Conservation (phyloP, 2,797 vertebrate genomes). For the Astyanax mexicanus region DNA sequence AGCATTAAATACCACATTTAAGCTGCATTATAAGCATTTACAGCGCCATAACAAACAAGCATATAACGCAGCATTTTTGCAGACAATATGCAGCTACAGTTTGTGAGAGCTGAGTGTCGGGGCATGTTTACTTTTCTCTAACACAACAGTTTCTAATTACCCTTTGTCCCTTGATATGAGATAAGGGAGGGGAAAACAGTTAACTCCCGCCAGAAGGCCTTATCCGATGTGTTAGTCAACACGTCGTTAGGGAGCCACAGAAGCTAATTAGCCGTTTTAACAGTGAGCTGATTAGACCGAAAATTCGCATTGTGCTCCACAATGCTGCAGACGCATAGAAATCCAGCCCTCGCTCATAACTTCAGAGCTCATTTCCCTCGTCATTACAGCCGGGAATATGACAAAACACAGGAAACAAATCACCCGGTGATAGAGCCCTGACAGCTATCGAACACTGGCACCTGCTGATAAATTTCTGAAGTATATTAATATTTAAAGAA, state of each 20-base stretch:
- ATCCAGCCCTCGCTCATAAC: constrained; percentile 59
- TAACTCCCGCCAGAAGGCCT: constrained; percentile 69
- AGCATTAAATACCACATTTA: not conserved
- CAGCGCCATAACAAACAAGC: not conserved
- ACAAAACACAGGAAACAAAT: constrained; percentile 68
- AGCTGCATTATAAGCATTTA: not conserved
- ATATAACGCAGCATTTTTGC: not conserved
- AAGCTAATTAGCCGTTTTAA: constrained; percentile 80
- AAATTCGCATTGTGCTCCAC: constrained; percentile 74
- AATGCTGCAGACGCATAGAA: constrained; percentile 65
- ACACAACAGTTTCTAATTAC: constrained; percentile 72
- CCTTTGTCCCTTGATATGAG: constrained; percentile 70
- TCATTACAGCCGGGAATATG: constrained; percentile 59
- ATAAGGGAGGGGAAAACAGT: constrained; percentile 71
- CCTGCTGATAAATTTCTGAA: constrained; percentile 16
- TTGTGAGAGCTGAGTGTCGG: constrained; percentile 20
- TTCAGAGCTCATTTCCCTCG: constrained; percentile 69
- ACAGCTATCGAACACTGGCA: constrained; percentile 46
- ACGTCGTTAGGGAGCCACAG: constrained; percentile 76
- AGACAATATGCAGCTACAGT: not conserved
- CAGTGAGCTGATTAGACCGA: constrained; percentile 75
- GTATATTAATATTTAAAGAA: constrained; percentile 20
- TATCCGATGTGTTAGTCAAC: constrained; percentile 81
- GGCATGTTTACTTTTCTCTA: constrained; percentile 66
- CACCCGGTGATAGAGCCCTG: constrained; percentile 64